Evolutionary conservation across 2,113 vertebrate species (phyloP).

Genomic region (Onychorhynchus coronatus): DNA sequence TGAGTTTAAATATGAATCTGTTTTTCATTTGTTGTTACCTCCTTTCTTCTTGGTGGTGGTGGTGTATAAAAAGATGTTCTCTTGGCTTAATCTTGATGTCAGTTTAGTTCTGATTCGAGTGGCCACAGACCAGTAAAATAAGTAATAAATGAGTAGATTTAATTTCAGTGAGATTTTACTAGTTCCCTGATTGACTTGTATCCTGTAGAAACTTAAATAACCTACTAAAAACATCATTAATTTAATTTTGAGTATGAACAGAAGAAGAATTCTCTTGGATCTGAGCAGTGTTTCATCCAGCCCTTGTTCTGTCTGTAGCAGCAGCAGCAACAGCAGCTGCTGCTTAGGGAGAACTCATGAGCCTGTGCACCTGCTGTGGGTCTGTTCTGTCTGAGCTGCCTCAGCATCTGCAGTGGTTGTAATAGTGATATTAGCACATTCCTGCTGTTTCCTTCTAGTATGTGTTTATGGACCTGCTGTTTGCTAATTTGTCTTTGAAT

Average conservation of each 20-base stretch:
- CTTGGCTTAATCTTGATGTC: background rate
- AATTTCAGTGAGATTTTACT: background rate
- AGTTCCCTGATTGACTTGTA: background rate
- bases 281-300: background rate
- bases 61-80: background rate
- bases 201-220: background rate
- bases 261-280: background rate
- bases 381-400: background rate
- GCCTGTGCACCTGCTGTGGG: background rate
- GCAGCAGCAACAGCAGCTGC: background rate
- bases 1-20: background rate
- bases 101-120: background rate
- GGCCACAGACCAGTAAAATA: background rate
- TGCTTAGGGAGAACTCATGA: background rate
- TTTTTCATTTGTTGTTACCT: background rate
- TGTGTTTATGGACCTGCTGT: conserved; percentile 7
- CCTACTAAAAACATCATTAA: rapidly evolving
- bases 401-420: background rate
- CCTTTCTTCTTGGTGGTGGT: background rate
- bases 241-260: background rate
- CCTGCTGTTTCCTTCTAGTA: background rate
- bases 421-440: background rate
- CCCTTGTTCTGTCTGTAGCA: background rate
- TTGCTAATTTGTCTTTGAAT: background rate
- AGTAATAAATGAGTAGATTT: background rate